Percentiles rank a stretch among this genome's conserved stretches.
Conservation (phyloP, 2,797 vertebrate genomes). For the Darevskia nairensis region DNA sequence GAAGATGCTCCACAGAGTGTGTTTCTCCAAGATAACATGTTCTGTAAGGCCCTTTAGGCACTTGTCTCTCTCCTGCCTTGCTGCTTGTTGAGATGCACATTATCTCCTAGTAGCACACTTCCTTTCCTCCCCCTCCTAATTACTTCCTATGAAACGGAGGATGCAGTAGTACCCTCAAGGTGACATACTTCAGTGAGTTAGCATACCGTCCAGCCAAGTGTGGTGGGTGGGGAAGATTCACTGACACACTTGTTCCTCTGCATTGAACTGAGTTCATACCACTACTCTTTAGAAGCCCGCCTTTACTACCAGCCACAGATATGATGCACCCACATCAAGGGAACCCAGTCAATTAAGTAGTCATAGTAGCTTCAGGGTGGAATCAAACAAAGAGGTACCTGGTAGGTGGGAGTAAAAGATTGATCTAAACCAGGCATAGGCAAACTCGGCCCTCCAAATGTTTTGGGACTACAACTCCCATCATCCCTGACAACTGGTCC, state of each 20-base stretch:
- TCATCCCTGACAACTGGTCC: too few relatives aligned
- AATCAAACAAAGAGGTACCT: not conserved
- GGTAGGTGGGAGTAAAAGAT: not conserved
- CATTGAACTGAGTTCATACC: not conserved
- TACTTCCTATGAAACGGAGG: constrained; percentile 3
- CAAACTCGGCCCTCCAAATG: too few relatives aligned
- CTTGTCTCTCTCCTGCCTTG: constrained; percentile 41
- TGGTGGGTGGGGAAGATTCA: not conserved
- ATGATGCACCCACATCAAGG: not conserved
- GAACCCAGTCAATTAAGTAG: not conserved
- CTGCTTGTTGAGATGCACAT: not conserved
- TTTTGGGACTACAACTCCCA: too few relatives aligned
- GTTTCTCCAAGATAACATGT: constrained; percentile 61
- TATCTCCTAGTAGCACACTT: constrained; percentile 49
- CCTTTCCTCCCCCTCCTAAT: constrained; percentile 15
- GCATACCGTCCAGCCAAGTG: not conserved
- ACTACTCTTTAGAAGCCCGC: not conserved
- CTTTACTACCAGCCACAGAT: not conserved
- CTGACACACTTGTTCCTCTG: constrained; percentile 1
- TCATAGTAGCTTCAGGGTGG: constrained; percentile 14
- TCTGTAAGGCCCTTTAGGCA: constrained; percentile 47
- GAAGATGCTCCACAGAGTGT: constrained; percentile 22
- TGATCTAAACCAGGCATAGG: too few relatives aligned
- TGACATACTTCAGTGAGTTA: constrained; percentile 9
- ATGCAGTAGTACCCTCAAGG: accelerated